Percentiles rank a stretch among this genome's conserved stretches.
phyloP scores from a whole-genome alignment of 2,888 invertebrate genomes.

The Lithophane ornitopus region DNA sequence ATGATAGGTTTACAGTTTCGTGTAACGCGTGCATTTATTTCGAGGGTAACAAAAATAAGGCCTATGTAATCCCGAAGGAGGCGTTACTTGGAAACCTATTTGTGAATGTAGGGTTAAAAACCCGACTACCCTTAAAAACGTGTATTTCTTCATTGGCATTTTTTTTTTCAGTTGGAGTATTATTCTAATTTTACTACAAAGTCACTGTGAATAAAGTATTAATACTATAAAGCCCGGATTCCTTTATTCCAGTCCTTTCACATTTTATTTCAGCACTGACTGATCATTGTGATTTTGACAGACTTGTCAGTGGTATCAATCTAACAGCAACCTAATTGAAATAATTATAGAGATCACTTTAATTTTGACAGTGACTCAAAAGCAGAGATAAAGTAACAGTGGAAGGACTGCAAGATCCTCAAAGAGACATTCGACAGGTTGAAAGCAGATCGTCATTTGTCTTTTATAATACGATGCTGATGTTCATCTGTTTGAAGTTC shows the following conservation, averaged over 20 bases:
- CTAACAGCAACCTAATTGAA: background rate
- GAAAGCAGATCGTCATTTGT: background rate
- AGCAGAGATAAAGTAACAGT: background rate
- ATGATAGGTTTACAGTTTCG: background rate
- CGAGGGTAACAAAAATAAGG: conserved; percentile 23
- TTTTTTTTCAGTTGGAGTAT: background rate
- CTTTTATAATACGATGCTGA: background rate
- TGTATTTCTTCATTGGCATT: background rate
- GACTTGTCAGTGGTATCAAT: background rate
- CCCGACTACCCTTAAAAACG: background rate
- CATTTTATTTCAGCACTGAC: background rate
- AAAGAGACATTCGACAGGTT: too few relatives aligned
- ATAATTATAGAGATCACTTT: too few relatives aligned
- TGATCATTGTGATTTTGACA: background rate
- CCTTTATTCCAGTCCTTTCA: background rate
- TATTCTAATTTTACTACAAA: background rate
- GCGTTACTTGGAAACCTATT: conserved; percentile 10
- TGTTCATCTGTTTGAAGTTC: background rate
- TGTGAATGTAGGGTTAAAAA: conserved; percentile 2
- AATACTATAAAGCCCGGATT: background rate
- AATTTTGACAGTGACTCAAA: background rate
- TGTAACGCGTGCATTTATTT: conserved; percentile 19
- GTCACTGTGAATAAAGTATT: background rate
- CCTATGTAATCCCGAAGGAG: conserved; percentile 14
- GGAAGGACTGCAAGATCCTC: background rate